Conservation (phyloP, 2,888 invertebrate genomes). For the Xestia sexstrigata region DNA sequence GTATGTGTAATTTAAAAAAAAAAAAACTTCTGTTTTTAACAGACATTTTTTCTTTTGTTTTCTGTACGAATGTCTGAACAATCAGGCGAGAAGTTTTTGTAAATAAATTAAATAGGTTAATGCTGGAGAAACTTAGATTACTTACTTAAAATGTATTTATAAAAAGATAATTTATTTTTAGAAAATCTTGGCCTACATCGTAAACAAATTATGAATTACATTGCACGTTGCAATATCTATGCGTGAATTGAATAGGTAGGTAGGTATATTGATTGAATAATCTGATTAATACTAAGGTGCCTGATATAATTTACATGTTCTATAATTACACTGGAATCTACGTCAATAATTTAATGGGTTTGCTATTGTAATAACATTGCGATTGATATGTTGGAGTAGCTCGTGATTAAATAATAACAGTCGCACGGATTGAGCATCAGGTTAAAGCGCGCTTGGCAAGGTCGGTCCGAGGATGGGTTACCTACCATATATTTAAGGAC, state of each 20-base stretch:
- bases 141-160: neutral
- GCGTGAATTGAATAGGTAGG: neutral
- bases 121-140: neutral
- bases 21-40: conserved; percentile 4
- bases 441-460: neutral
- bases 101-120: conserved; percentile 21
- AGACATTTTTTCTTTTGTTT: conserved; percentile 13
- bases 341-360: neutral
- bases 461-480: neutral
- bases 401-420: neutral
- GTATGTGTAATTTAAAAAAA: conserved; percentile 28
- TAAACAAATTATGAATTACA: neutral
- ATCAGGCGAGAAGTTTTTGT: conserved; percentile 2
- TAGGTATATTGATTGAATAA: neutral
- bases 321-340: neutral
- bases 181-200: neutral
- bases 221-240: neutral
- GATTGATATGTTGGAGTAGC: neutral
- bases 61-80: conserved; percentile 16
- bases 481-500: neutral
- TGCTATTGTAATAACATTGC: neutral
- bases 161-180: neutral
- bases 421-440: neutral
- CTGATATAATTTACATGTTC: neutral
- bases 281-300: neutral